Conservation (phyloP, 2,888 invertebrate genomes). For the Willowsia nigromaculata region DNA sequence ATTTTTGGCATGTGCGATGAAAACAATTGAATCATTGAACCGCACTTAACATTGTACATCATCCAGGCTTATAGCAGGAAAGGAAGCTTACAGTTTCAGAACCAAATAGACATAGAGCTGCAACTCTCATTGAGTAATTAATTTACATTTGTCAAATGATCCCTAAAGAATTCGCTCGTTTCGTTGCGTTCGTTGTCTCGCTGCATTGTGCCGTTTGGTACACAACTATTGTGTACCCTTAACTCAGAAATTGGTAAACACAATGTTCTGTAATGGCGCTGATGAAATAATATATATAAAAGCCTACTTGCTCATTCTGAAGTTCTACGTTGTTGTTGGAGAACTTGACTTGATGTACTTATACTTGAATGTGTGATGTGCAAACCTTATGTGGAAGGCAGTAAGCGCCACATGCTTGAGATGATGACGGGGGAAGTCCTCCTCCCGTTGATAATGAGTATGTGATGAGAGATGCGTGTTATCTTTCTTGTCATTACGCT, state of each 20-base stretch:
- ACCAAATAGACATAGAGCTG: constrained; percentile 13
- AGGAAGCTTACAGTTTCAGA: not conserved
- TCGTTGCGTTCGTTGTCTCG: not conserved
- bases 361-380: not conserved
- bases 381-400: not conserved
- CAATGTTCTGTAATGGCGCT: no score
- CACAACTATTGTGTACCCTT: no score
- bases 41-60: not conserved
- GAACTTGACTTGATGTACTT: no score
- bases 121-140: constrained; percentile 67
- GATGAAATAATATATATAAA: no score
- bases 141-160: constrained; percentile 68
- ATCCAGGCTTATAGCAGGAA: not conserved
- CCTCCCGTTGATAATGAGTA: constrained; percentile 41
- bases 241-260: no score
- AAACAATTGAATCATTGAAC: constrained; percentile 14
- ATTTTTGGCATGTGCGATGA: not conserved
- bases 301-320: no score
- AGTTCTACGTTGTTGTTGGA: no score
- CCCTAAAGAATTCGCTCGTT: constrained; percentile 55
- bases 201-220: no score
- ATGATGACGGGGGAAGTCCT: not conserved
- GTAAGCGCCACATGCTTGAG: not conserved
- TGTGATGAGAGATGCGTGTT: constrained; percentile 46
- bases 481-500: constrained; percentile 52